Conservation (phyloP, 2,797 vertebrate genomes). For the Myiothlypis chrysogaster region DNA sequence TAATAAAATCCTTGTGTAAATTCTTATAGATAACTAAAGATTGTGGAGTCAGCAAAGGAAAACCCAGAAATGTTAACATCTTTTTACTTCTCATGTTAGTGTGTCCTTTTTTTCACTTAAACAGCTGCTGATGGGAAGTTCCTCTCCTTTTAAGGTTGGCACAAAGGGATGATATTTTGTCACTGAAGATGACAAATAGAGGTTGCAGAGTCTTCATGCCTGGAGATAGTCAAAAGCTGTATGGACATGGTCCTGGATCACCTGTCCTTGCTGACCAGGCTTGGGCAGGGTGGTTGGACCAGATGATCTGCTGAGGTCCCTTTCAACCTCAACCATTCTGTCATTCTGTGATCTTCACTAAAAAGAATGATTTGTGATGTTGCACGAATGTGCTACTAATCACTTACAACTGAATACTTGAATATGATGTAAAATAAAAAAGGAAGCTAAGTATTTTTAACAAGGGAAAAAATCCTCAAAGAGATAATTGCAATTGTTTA, state of each 20-base stretch:
- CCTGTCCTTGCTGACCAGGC: not conserved
- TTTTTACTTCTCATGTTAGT: not conserved
- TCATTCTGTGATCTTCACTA: not conserved
- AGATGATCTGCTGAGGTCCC: not conserved
- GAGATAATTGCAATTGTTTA: not conserved
- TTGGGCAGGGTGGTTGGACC: rapidly evolving
- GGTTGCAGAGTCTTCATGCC: not conserved
- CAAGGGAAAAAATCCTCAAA: not conserved
- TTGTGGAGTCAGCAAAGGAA: slow-evolving; percentile 9
- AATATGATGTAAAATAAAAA: not conserved
- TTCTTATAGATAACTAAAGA: slow-evolving; percentile 5
- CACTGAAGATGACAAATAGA: not conserved
- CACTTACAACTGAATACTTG: not conserved
- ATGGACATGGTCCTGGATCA: not conserved
- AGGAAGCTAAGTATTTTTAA: not conserved
- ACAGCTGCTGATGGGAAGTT: not conserved
- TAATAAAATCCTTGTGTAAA: slow-evolving; percentile 33
- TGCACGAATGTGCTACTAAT: not conserved
- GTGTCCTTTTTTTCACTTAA: not conserved
- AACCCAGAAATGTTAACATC: not conserved
- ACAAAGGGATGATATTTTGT: not conserved
- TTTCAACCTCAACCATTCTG: not conserved
- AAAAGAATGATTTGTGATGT: not conserved
- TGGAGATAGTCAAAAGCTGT: not conserved
- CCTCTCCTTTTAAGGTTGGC: not conserved